Conservation (phyloP, 2,113 vertebrate genomes). For the Cyphomyrus discorhynchus region DNA sequence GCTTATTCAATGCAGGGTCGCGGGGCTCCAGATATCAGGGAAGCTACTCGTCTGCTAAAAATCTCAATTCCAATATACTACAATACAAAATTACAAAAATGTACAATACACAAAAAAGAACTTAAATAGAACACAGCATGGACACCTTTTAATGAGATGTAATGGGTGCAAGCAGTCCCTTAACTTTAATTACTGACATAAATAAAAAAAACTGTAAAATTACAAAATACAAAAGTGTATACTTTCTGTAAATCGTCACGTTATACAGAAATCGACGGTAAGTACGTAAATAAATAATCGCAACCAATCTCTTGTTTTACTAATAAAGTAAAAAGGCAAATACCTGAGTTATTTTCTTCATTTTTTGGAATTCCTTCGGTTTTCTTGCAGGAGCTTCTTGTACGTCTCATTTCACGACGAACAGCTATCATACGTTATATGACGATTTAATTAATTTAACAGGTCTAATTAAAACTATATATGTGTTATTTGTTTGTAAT, state of each 20-base stretch:
- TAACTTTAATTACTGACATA: background rate
- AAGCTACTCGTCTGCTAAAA: background rate
- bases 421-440: background rate
- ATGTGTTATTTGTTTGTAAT: background rate
- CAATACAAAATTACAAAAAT: background rate
- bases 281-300: background rate
- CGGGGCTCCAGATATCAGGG: background rate
- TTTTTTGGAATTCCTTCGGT: conserved; percentile 16
- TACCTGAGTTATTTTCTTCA: conserved; percentile 16
- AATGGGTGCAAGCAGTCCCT: background rate
- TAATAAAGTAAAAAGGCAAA: background rate
- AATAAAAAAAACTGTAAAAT: background rate
- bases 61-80: background rate
- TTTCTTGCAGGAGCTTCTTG: conserved; percentile 40
- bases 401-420: conserved; percentile 45
- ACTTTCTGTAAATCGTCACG: background rate
- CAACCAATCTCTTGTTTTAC: background rate
- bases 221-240: background rate
- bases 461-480: background rate
- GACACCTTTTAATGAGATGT: background rate
- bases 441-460: background rate
- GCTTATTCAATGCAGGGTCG: background rate
- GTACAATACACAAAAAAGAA: background rate
- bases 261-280: background rate
- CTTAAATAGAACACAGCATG: background rate